Base-by-base conservation (phyloP, 1,140 invertebrate genomes). In the Nasonia longicornis region DNA sequence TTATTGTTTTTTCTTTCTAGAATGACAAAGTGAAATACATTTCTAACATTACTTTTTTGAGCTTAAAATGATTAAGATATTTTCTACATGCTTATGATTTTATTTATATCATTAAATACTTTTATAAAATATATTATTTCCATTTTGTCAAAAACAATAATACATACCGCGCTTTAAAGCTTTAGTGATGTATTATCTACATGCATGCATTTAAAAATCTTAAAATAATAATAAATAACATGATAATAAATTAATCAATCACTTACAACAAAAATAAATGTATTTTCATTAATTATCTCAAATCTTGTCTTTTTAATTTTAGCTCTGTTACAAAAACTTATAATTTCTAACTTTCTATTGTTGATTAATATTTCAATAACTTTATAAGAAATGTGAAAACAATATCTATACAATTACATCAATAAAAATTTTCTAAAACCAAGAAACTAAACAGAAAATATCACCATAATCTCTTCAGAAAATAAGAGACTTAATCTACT, bases 391-490 rank as follows among this genome's bases (percentile, higher is more conserved):
- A 35, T 35, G 31, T 3, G n/a, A 8, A 58, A n/a, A 58, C 0
- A 7, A 58, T 20, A 58, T 14, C 16, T 20, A 52, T 14, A 52
- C 4, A 16, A 16, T 14, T 52, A 52, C 48, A 3, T 4, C 16
- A 4, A 52, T 3, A 14, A 52, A 12, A 3, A 48, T 14, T 52
- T 20, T 52, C 14, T n/a, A 58, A n/a, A 58, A 58, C 0, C 20
- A n/a, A 16, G 16, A 58, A 7, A 6, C 20, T 58, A 6, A 58
- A 58, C 6, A n/a, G 20, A 58, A 58, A 71, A 72, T 20, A 31
- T 80, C 71, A 74, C 70, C 71, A 74, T 74, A 80, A 20, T 74
- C 63, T 80, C n/a, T 45, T 48, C 52, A 14, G 3, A 20, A 63
- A 26, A 42, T 35, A 38, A 20, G 2, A 72, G n/a, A 0, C 14